These are phyloP conservation scores for Smithornis capensis DNA, from an alignment of 2,113 vertebrate species.

Conservation along the genomic window DNA sequence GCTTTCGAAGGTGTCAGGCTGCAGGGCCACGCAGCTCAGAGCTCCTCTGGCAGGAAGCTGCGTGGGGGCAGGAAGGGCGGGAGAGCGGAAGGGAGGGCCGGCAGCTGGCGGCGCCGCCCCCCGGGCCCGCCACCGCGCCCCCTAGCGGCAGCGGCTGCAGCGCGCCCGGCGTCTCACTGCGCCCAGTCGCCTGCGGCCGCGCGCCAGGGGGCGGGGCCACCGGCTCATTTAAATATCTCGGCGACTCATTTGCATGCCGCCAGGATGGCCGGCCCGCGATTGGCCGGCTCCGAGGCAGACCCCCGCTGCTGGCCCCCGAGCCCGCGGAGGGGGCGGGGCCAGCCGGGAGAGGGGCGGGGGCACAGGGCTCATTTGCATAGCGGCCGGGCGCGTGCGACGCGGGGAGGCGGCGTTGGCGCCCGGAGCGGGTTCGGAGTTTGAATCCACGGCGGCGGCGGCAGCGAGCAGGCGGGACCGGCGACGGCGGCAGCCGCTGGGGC, in stretches of 20 bases:
- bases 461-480: neutral
- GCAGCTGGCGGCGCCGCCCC: neutral
- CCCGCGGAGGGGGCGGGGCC: slow-evolving; percentile 44
- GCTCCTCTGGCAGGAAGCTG: rapidly evolving
- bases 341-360: neutral
- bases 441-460: slow-evolving; percentile 60
- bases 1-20: neutral
- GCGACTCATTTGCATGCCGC: slow-evolving; percentile 18
- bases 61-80: rapidly evolving
- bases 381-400: slow-evolving; percentile 67
- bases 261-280: neutral
- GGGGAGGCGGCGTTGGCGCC: neutral
- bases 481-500: neutral
- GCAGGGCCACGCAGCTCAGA: rapidly evolving
- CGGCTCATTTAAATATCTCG: neutral
- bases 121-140: neutral
- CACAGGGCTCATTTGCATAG: slow-evolving; percentile 72
- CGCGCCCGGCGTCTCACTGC: rapidly evolving
- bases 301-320: neutral
- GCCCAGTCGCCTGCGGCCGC: neutral
- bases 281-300: neutral
- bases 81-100: rapidly evolving
- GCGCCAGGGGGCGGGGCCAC: slow-evolving; percentile 33
- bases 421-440: slow-evolving; percentile 68
- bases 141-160: neutral